A percentile compares a stretch with the other conserved stretches of the same genome.
phyloP scores from a whole-genome alignment of 2,797 vertebrate species.

The Parambassis ranga region DNA sequence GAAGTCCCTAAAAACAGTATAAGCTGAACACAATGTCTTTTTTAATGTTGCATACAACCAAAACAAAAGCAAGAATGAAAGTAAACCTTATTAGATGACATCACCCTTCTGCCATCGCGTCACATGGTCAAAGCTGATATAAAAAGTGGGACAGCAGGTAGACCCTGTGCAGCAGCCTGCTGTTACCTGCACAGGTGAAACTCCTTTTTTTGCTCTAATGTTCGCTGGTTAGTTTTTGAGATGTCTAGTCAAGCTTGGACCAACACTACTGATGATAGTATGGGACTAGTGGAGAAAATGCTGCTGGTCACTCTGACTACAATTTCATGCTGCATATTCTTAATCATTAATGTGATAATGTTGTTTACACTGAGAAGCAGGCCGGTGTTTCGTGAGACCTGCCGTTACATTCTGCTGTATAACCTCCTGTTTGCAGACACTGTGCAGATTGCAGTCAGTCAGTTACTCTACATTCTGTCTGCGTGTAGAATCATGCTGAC shows the following conservation, averaged over 20 bases:
- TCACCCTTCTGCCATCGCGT: too few relatives aligned
- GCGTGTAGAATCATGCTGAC: not conserved
- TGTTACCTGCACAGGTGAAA: too few relatives aligned
- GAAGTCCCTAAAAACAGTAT: too few relatives aligned
- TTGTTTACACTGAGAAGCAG: conserved; percentile 52
- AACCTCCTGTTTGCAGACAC: conserved; percentile 60
- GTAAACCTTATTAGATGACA: too few relatives aligned
- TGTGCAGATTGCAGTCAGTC: conserved; percentile 25
- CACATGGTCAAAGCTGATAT: too few relatives aligned
- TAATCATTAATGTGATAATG: conserved; percentile 24
- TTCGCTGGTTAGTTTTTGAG: too few relatives aligned
- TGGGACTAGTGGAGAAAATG: not conserved
- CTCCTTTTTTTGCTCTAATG: too few relatives aligned
- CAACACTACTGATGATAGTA: not conserved
- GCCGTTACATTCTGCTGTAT: conserved; percentile 50
- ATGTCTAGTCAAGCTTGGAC: not conserved
- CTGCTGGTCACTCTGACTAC: not conserved
- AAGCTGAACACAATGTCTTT: too few relatives aligned
- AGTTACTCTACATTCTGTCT: conserved; percentile 24
- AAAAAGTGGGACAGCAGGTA: too few relatives aligned
- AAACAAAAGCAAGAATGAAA: too few relatives aligned
- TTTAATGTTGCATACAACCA: too few relatives aligned
- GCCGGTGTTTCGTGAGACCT: not conserved
- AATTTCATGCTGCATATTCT: not conserved
- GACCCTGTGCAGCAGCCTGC: too few relatives aligned